These are phyloP conservation scores for Steinernema feltiae DNA, from an alignment of 1,140 invertebrate species.

Conservation along the genomic window DNA sequence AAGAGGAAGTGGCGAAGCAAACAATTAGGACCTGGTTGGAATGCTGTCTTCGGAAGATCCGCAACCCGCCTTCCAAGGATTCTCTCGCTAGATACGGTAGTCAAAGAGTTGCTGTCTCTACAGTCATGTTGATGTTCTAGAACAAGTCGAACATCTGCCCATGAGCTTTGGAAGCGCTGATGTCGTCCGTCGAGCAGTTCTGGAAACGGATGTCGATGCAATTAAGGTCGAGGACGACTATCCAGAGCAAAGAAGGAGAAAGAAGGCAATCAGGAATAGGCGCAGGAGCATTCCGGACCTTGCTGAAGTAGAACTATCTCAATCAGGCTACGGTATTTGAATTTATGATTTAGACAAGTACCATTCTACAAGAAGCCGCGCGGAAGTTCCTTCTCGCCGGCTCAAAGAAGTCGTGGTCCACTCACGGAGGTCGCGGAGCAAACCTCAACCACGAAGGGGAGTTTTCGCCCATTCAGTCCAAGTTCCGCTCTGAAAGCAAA, in stretches of 20 bases:
- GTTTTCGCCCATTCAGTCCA: background rate
- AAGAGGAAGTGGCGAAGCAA: constrained; percentile 99
- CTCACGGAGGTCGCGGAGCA: constrained; percentile 16
- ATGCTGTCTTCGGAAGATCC: constrained; percentile 61
- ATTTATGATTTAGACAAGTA: constrained; percentile 17
- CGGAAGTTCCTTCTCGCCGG: constrained; percentile 44
- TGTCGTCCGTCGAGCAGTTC: constrained; percentile 12
- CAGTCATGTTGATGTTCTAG: background rate
- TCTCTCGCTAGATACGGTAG: constrained; percentile 29
- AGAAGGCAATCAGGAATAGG: constrained; percentile 29
- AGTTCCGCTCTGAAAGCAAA: constrained; percentile 30
- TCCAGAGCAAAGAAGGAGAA: constrained; percentile 16
- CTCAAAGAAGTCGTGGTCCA: constrained; percentile 37
- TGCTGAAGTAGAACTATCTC: constrained; percentile 20
- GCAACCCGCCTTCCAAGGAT: constrained; percentile 30
- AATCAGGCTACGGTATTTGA: background rate
- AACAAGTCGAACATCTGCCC: constrained; percentile 9
- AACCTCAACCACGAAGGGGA: background rate
- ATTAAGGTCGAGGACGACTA: constrained; percentile 29
- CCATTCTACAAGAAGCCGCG: constrained; percentile 43
- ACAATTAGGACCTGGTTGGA: constrained; percentile 72
- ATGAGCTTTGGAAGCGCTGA: constrained; percentile 2
- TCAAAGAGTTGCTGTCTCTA: background rate
- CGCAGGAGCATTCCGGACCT: constrained; percentile 50
- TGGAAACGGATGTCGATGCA: constrained; percentile 27